Percentiles rank a stretch among this genome's conserved stretches.
Conservation (phyloP, 2,113 vertebrate species). For the Blennius ocellaris region DNA sequence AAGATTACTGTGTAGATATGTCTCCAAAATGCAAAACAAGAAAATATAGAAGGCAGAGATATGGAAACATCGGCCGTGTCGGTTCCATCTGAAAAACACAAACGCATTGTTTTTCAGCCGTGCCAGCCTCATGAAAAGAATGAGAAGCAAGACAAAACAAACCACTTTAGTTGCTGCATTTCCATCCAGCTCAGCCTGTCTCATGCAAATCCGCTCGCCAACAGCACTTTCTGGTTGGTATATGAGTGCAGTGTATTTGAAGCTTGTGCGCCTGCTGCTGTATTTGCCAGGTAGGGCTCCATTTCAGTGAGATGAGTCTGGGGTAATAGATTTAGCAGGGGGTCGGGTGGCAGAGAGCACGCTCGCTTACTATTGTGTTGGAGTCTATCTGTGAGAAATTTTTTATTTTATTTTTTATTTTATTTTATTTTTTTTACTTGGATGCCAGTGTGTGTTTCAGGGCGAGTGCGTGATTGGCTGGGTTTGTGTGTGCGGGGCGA, state of each 20-base stretch:
- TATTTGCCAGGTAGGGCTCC: conserved; percentile 65
- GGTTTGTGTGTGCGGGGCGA: conserved; percentile 4
- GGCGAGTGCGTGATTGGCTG: conserved; percentile 13
- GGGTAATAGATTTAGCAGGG: conserved; percentile 74
- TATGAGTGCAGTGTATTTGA: conserved; percentile 36
- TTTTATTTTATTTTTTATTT: too few relatives aligned
- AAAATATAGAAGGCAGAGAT: conserved; percentile 26
- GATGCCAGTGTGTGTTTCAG: conserved; percentile 30
- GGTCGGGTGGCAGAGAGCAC: conserved; percentile 47
- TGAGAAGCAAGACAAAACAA: conserved; percentile 52
- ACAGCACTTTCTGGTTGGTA: conserved; percentile 48
- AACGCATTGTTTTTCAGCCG: conserved; percentile 45
- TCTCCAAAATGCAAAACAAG: conserved; percentile 46
- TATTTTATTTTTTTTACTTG: conserved; percentile 43
- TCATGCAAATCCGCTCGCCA: conserved; percentile 58
- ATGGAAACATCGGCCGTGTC: not conserved
- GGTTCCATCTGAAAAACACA: conserved; percentile 33
- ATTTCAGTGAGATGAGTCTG: conserved; percentile 75
- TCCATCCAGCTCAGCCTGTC: conserved; percentile 19
- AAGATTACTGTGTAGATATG: conserved; percentile 43
- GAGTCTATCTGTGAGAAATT: conserved; percentile 43
- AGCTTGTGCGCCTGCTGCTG: conserved; percentile 50
- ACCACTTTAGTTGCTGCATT: conserved; percentile 46
- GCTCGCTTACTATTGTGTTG: conserved; percentile 39
- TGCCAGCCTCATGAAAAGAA: conserved; percentile 50